A percentile compares a stretch with the other conserved stretches of the same genome.
phyloP scores from a whole-genome alignment of 2,888 invertebrate species.

The Lasioglossum calceatum region DNA sequence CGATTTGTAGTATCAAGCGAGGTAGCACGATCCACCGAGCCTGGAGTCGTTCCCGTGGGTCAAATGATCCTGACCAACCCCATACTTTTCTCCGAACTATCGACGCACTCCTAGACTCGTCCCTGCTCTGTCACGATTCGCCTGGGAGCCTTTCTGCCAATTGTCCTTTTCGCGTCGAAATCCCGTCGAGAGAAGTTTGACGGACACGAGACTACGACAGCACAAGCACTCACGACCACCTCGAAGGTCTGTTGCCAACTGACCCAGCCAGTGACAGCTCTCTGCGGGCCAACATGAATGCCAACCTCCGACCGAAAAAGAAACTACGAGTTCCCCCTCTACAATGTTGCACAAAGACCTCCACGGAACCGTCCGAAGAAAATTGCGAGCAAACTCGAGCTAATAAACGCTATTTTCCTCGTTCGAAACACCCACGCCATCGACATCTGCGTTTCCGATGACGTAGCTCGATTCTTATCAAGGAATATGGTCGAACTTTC shows the following conservation, averaged over 20 bases:
- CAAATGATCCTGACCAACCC: slow-evolving; percentile 79
- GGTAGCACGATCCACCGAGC: slow-evolving; percentile 79
- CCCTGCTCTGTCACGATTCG: slow-evolving; percentile 16
- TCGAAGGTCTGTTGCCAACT: slow-evolving; percentile 84
- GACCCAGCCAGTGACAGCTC: slow-evolving; percentile 79
- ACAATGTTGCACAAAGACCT: background rate
- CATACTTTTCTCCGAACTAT: slow-evolving; percentile 71
- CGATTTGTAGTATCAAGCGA: slow-evolving; percentile 75
- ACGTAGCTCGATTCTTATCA: background rate
- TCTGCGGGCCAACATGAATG: slow-evolving; percentile 61
- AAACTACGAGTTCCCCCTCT: slow-evolving; percentile 13
- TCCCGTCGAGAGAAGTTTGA: slow-evolving; percentile 34
- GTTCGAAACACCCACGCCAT: too few relatives aligned
- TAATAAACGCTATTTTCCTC: background rate
- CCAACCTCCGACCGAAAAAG: slow-evolving; percentile 51
- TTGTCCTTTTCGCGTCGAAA: slow-evolving; percentile 32
- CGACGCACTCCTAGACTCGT: slow-evolving; percentile 61
- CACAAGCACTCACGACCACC: slow-evolving; percentile 63
- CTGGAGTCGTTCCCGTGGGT: slow-evolving; percentile 81
- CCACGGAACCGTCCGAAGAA: slow-evolving; percentile 4
- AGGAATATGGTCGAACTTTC: background rate
- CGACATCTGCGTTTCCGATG: background rate
- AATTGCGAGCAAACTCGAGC: background rate
- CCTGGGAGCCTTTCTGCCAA: slow-evolving; percentile 16
- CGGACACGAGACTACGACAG: slow-evolving; percentile 22